Percentiles rank a stretch among this genome's conserved stretches.
Conservation (phyloP, 2,888 invertebrate species). For the Octodonta nipae region DNA sequence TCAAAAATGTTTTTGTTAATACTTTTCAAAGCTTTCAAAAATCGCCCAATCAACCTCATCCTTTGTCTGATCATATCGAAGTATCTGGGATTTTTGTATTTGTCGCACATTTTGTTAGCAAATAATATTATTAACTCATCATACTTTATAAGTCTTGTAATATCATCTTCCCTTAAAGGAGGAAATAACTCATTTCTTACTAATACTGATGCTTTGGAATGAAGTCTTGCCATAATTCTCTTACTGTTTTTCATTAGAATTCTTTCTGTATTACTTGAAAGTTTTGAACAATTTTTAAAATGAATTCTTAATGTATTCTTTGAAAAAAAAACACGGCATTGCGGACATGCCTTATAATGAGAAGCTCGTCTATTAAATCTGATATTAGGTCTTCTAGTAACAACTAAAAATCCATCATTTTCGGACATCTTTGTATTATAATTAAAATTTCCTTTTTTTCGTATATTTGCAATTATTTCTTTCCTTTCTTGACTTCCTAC, state of each 20-base stretch:
- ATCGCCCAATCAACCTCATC: slow-evolving; percentile 14
- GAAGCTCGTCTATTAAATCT: slow-evolving; percentile 3
- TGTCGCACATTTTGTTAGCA: slow-evolving; percentile 8
- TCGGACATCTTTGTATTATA: slow-evolving; percentile 5
- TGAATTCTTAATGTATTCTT: slow-evolving; percentile 8
- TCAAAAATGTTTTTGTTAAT: slow-evolving; percentile 12
- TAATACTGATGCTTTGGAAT: slow-evolving; percentile 5
- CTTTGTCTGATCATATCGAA: slow-evolving; percentile 14
- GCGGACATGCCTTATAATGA: slow-evolving; percentile 3
- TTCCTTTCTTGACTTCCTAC: slow-evolving; percentile 5
- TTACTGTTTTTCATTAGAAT: slow-evolving; percentile 5
- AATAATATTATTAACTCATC: slow-evolving; percentile 7
- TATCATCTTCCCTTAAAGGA: no score
- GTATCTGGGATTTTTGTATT: slow-evolving; percentile 13
- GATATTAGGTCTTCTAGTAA: slow-evolving; percentile 7
- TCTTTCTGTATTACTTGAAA: slow-evolving; percentile 2
- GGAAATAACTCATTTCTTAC: slow-evolving; percentile 7
- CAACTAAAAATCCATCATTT: slow-evolving; percentile 7
- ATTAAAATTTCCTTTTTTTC: no score
- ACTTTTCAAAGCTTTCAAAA: slow-evolving; percentile 7
- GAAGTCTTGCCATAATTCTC: slow-evolving; percentile 5
- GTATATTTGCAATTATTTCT: slow-evolving; percentile 4
- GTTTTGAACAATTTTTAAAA: slow-evolving; percentile 6
- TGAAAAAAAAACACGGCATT: slow-evolving; percentile 6
- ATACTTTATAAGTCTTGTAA: slow-evolving; percentile 9